Conservation (phyloP, 2,888 invertebrate species). For the Parochlus steinenii region DNA sequence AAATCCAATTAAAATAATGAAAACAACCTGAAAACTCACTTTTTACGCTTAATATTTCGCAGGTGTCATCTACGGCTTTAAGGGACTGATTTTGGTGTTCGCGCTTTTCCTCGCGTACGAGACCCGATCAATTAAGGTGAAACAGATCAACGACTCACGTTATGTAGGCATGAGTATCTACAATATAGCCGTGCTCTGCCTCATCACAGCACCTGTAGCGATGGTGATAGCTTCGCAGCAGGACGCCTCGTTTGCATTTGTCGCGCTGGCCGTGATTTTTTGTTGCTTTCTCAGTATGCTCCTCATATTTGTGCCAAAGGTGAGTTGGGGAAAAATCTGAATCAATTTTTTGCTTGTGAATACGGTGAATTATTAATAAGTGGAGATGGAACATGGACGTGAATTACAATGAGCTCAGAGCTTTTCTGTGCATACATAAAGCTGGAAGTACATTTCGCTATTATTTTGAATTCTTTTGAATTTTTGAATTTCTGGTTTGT, state of each 20-base stretch:
- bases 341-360: too few relatives aligned
- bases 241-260: constrained; percentile 94
- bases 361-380: too few relatives aligned
- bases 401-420: too few relatives aligned
- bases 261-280: constrained; percentile 89
- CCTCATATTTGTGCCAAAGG: constrained; percentile 96
- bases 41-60: constrained; percentile 18
- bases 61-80: constrained; percentile 93
- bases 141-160: constrained; percentile 94
- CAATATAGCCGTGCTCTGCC: constrained; percentile 93
- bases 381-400: too few relatives aligned
- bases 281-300: constrained; percentile 98
- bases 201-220: constrained; percentile 95
- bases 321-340: too few relatives aligned
- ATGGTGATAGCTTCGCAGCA: constrained; percentile 95
- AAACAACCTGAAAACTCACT: background rate
- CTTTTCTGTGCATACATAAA: too few relatives aligned
- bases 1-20: constrained; percentile 1
- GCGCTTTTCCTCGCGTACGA: constrained; percentile 97
- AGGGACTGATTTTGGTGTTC: constrained; percentile 89
- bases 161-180: constrained; percentile 99
- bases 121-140: constrained; percentile 90
- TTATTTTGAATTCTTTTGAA: too few relatives aligned
- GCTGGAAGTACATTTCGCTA: too few relatives aligned
- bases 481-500: too few relatives aligned